Conservation (phyloP, 2,888 invertebrate genomes). For the Quadriops clusia region DNA sequence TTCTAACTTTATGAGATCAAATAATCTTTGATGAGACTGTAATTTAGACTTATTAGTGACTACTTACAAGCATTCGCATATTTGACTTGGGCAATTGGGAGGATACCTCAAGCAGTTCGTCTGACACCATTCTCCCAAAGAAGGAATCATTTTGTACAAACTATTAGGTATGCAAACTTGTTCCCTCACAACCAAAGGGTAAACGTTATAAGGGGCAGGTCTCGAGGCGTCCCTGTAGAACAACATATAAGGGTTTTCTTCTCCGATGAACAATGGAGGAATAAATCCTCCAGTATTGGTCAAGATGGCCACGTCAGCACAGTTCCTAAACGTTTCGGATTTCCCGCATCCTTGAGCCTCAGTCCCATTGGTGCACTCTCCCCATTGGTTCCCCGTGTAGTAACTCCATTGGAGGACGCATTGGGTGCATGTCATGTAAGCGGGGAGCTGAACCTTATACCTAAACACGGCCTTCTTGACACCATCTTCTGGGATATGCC, state of each 20-base stretch:
- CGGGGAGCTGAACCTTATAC: conserved; percentile 67
- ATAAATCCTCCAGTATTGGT: conserved; percentile 67
- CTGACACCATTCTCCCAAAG: conserved; percentile 76
- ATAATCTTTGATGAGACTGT: conserved; percentile 1
- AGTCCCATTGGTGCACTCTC: conserved; percentile 72
- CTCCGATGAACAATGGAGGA: conserved; percentile 55
- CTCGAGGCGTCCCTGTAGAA: conserved; percentile 60
- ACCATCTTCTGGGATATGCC: conserved; percentile 58
- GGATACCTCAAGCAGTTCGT: conserved; percentile 77
- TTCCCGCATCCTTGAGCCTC: conserved; percentile 82
- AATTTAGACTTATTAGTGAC: too few relatives aligned
- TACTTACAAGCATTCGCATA: conserved; percentile 78
- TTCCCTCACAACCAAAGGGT: conserved; percentile 66
- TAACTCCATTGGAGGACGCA: conserved; percentile 92
- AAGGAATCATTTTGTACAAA: conserved; percentile 54
- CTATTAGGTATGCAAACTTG: conserved; percentile 66
- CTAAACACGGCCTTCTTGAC: conserved; percentile 38
- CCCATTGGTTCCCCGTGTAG: conserved; percentile 90
- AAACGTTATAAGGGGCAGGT: conserved; percentile 51
- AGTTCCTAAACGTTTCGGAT: conserved; percentile 84
- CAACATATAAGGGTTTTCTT: conserved; percentile 61
- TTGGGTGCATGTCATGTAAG: conserved; percentile 74
- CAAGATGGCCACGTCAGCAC: conserved; percentile 75
- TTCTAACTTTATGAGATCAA: neutral
- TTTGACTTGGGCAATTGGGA: conserved; percentile 65